These are phyloP conservation scores for Ryuthela nishihirai DNA, from an alignment of 2,888 invertebrate genomes.

Conservation along the genomic window DNA sequence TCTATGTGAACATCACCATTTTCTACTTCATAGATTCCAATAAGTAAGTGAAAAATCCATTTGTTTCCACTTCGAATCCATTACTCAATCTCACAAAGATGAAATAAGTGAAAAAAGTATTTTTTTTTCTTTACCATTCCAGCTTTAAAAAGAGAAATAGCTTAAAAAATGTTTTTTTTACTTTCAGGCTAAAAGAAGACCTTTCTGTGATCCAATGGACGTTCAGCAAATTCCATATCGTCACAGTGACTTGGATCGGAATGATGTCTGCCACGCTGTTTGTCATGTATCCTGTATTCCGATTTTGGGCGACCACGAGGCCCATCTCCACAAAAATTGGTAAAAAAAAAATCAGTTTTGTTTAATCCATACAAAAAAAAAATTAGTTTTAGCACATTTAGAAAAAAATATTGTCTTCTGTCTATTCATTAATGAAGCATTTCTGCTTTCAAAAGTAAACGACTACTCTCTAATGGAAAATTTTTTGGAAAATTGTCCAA, in stretches of 20 bases:
- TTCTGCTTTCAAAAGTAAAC: no score
- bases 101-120: no score
- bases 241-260: constrained; percentile 58
- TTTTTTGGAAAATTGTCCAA: no score
- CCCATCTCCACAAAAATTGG: not conserved
- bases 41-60: constrained; percentile 12
- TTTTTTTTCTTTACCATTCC: no score
- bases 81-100: no score
- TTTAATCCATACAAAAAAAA: not conserved
- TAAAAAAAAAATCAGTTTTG: not conserved
- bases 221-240: constrained; percentile 61
- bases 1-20: constrained; percentile 24
- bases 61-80: not conserved
- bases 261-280: constrained; percentile 52
- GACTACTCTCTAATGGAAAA: no score
- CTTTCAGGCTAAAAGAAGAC: constrained; percentile 57
- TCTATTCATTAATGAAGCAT: no score
- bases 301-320: constrained; percentile 50
- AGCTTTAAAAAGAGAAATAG: no score
- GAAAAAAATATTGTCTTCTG: no score
- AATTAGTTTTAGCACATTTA: not conserved
- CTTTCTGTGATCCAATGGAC: constrained; percentile 59
- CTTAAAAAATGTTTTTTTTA: no score
- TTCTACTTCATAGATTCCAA: constrained; percentile 18
- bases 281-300: constrained; percentile 53